A percentile compares a stretch with the other conserved stretches of the same genome.
phyloP scores from a whole-genome alignment of 2,888 invertebrate species.

The Cactoblastis cactorum region DNA sequence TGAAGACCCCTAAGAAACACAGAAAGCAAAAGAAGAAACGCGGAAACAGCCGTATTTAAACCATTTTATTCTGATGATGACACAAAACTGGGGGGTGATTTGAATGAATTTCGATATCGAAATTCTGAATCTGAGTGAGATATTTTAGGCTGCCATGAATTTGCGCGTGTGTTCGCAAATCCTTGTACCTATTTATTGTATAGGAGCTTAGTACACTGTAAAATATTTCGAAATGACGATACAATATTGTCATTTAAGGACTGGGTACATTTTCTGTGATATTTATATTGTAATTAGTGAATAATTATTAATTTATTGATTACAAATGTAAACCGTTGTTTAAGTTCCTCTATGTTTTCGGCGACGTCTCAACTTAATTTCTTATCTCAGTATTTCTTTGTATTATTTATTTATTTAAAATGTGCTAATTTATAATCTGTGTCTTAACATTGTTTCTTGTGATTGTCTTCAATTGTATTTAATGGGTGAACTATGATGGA shows the following conservation, averaged over 20 bases:
- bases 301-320: conserved; percentile 72
- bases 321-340: conserved; percentile 55
- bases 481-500: background rate
- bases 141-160: background rate
- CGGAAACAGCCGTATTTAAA: conserved; percentile 27
- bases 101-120: background rate
- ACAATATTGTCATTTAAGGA: conserved; percentile 71
- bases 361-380: conserved; percentile 28
- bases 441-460: conserved; percentile 29
- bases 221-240: conserved; percentile 57
- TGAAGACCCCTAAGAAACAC: conserved; percentile 46
- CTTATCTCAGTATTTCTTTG: conserved; percentile 33
- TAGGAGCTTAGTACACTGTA: conserved; percentile 36
- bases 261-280: conserved; percentile 79
- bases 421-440: conserved; percentile 30
- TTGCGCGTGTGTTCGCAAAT: conserved; percentile 28
- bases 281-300: conserved; percentile 71
- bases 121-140: background rate
- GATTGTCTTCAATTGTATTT: conserved; percentile 18
- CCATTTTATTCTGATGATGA: background rate
- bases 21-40: conserved; percentile 26
- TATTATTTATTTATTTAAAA: conserved; percentile 46
- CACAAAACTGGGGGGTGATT: background rate
- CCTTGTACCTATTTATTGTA: conserved; percentile 45
- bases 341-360: conserved; percentile 55